Base-by-base conservation (phyloP, 1,140 invertebrate species). In the Catajapyx aquilonaris region DNA sequence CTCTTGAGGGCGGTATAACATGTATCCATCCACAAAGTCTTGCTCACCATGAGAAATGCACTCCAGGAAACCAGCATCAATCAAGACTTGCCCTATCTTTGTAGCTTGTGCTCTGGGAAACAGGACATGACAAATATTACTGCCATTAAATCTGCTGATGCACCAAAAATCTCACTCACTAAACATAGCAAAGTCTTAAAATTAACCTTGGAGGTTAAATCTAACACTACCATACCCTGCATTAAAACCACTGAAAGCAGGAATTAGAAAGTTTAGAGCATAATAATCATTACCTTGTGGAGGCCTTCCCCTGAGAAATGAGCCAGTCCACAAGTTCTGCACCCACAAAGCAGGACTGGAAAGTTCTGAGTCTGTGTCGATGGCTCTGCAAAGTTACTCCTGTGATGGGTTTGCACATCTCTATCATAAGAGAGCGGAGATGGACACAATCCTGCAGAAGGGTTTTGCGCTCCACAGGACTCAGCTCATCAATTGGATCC, bases 271-370 rank as follows among this genome's bases (percentile, higher is more conserved):
- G n/a, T n/a, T n/a, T n/a, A n/a, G n/a, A n/a, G n/a, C n/a, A n/a
- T n/a, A n/a, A n/a, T n/a, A 13, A 33, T 39, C 47, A 41, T 42
- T 48, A 73, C 73, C 68, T 53, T 20, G 54, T 57, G 3, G 55
- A 59, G 19, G 71, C 72, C 55, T 76, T 77, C 46, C 74, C 69
- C 47, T 76, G 71, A 37, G 59, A 56, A 34, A 81, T 64, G 31
- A 83, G 59, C 78, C 78, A 84, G 47, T 81, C 74, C 4, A 83
- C 74, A 16, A 83, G 52, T 48, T 79, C 71, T 35, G 64, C 71
- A 10, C 76, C 79, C 20, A 69, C 51, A 47, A 80, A 71, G 49
- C 74, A 76, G 41, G 68, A 66, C 28, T 66, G 56, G 50, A 71
- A 73, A 38, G 65, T 76, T 48, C 71, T 65, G 9, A 77, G 52